phyloP scores from a whole-genome alignment of 2,888 invertebrate genomes.

The Coelopa pilipes region DNA sequence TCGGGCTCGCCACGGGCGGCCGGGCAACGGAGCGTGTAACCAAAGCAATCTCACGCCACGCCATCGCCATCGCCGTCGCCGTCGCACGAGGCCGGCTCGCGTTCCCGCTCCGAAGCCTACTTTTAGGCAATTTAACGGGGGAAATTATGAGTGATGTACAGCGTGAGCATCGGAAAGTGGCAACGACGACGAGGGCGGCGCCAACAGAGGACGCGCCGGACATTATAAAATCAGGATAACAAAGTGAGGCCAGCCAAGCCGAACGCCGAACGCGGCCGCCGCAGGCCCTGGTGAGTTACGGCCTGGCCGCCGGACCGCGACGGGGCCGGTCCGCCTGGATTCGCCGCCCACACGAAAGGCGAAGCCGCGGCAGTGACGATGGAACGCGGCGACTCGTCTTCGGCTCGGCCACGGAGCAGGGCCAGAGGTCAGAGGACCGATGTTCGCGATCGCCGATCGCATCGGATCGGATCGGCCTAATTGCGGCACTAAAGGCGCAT shows the following conservation, averaged over 20 bases:
- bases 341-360: too few species aligned
- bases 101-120: slow-evolving; percentile 5
- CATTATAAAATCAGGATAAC: slow-evolving; percentile 14
- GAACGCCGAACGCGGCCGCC: neutral
- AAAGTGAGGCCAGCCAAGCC: slow-evolving; percentile 1
- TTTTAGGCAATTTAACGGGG: slow-evolving; percentile 22
- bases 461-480: neutral
- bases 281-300: neutral
- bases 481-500: too few species aligned
- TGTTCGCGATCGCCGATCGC: too few species aligned
- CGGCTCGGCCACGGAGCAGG: too few species aligned
- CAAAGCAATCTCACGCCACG: slow-evolving; percentile 31
- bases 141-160: neutral
- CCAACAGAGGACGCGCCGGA: neutral
- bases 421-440: too few species aligned
- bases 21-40: slow-evolving; percentile 35
- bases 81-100: neutral
- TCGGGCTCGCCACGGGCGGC: neutral
- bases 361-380: too few species aligned
- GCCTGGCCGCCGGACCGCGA: too few species aligned
- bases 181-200: too few species aligned
- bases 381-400: too few species aligned
- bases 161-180: too few species aligned
- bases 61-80: too few species aligned
- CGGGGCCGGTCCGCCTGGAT: too few species aligned